These are phyloP conservation scores for Bombus haemorrhoidalis DNA, from an alignment of 1,140 invertebrate species.

Conservation along the genomic window DNA sequence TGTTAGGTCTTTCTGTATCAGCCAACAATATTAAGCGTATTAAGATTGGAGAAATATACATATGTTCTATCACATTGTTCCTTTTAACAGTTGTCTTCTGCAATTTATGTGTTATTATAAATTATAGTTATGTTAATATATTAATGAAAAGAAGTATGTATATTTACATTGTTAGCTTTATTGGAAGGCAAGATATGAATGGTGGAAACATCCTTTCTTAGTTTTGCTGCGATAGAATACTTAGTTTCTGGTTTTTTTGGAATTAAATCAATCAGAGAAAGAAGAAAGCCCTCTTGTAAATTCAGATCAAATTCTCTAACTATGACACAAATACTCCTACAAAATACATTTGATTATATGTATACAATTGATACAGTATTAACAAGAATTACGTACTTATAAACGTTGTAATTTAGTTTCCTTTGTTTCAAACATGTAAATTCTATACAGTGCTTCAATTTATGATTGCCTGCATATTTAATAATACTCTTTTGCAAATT, in stretches of 20 bases:
- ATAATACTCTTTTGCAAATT: constrained; percentile 76
- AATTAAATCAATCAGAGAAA: constrained; percentile 72
- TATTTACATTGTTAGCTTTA: constrained; percentile 48
- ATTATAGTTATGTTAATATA: background rate
- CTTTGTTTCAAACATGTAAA: constrained; percentile 85
- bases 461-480: constrained; percentile 79
- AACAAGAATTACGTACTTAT: constrained; percentile 80
- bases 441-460: constrained; percentile 87
- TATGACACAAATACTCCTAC: constrained; percentile 87
- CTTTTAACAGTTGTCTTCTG: constrained; percentile 60
- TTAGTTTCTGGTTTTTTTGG: constrained; percentile 72
- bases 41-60: constrained; percentile 88
- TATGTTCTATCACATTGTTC: constrained; percentile 85
- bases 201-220: constrained; percentile 74
- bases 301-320: constrained; percentile 89
- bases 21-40: constrained; percentile 86
- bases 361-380: background rate
- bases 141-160: background rate
- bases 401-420: constrained; percentile 84
- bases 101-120: background rate
- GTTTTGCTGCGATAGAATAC: constrained; percentile 72
- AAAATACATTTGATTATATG: constrained; percentile 50
- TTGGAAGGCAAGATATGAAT: constrained; percentile 59
- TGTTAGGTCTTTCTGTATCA: constrained; percentile 67
- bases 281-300: constrained; percentile 88